Evolutionary conservation across 2,113 vertebrate genomes (phyloP).

Genomic region (Limnothrissa miodon): DNA sequence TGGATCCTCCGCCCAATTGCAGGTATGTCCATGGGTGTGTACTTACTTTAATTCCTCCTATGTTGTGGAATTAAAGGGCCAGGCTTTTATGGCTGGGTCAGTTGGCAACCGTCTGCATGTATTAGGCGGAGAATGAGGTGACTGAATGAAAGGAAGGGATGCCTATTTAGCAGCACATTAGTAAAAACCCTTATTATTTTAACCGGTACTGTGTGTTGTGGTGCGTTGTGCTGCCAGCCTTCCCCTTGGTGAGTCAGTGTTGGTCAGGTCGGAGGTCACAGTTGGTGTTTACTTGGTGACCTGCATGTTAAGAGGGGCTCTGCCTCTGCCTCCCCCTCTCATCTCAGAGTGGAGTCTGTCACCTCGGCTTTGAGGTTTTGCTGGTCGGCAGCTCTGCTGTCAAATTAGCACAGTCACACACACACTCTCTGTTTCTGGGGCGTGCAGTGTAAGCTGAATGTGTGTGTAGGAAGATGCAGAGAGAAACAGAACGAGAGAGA

Average conservation of each 20-base stretch:
- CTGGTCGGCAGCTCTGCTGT: conserved; percentile 2
- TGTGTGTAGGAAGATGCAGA: not conserved
- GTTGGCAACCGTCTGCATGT: not conserved
- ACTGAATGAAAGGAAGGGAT: not conserved
- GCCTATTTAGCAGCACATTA: not conserved
- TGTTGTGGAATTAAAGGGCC: not conserved
- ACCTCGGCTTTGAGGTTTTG: not conserved
- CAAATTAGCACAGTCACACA: not conserved
- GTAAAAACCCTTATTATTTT: not conserved
- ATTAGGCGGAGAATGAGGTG: not conserved
- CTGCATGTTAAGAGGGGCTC: not conserved
- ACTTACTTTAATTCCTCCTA: not conserved
- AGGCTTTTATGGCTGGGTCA: not conserved
- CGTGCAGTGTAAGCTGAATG: not conserved
- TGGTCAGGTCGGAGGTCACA: not conserved
- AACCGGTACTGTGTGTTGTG: not conserved
- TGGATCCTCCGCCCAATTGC: conserved; percentile 97
- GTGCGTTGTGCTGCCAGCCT: too few relatives aligned
- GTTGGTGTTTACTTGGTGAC: conserved; percentile 3
- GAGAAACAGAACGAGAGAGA: not conserved
- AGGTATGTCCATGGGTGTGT: conserved; percentile 71
- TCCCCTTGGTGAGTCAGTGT: not conserved
- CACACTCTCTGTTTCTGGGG: not conserved
- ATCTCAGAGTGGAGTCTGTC: conserved; percentile 4
- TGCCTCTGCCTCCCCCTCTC: not conserved